Conservation (phyloP, 1,140 invertebrate genomes). For the Drosophila kanapiae region DNA sequence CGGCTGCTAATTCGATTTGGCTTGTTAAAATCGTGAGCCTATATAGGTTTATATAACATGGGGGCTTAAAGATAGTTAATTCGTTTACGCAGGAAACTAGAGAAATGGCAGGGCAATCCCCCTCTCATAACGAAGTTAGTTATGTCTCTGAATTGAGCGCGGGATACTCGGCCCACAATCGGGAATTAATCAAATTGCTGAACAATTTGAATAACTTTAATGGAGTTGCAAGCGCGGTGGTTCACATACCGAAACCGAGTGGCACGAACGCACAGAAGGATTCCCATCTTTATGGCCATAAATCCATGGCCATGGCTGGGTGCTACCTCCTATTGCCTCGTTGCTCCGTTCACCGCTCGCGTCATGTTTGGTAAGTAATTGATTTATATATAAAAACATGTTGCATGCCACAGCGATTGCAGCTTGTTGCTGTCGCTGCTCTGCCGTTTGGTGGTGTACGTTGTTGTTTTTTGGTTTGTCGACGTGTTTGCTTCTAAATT, state of each 20-base stretch:
- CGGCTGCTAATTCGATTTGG: slow-evolving; percentile 67
- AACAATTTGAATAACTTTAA: slow-evolving; percentile 66
- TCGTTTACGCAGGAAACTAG: slow-evolving; percentile 2
- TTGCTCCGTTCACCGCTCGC: slow-evolving; percentile 11
- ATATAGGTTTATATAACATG: neutral
- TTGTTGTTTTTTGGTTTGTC: slow-evolving; percentile 42
- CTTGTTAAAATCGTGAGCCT: slow-evolving; percentile 43
- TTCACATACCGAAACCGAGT: slow-evolving; percentile 34
- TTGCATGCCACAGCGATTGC: slow-evolving; percentile 70
- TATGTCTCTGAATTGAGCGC: slow-evolving; percentile 13
- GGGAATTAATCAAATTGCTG: slow-evolving; percentile 58
- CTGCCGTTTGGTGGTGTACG: slow-evolving; percentile 3
- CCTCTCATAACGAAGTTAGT: slow-evolving; percentile 37
- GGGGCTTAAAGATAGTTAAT: slow-evolving; percentile 57
- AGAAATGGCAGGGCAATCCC: slow-evolving; percentile 17
- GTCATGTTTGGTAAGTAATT: slow-evolving; percentile 79
- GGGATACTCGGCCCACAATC: slow-evolving; percentile 27
- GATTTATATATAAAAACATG: slow-evolving; percentile 83
- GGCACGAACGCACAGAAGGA: slow-evolving; percentile 35
- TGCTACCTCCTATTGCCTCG: neutral
- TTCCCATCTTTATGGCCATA: slow-evolving; percentile 41
- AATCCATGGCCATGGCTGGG: slow-evolving; percentile 42
- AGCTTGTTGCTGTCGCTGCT: slow-evolving; percentile 64
- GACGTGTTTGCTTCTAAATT: slow-evolving; percentile 70
- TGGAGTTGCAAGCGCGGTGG: slow-evolving; percentile 22